Conservation (phyloP, 2,113 vertebrate species). For the Atrichornis clamosus region DNA sequence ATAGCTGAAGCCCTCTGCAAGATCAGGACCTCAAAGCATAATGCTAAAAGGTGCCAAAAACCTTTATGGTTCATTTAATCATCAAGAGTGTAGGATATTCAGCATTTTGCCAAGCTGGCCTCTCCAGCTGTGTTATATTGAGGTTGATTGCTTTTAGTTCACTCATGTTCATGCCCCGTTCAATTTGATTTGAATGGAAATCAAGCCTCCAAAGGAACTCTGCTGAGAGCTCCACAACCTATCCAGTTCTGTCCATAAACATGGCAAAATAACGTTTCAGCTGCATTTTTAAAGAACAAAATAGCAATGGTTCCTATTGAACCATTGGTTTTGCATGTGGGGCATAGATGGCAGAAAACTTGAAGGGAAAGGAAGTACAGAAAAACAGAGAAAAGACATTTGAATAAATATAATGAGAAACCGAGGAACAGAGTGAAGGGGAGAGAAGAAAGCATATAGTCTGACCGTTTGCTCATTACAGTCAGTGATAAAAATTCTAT, state of each 20-base stretch:
- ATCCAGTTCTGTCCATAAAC: background rate
- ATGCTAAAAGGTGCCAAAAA: background rate
- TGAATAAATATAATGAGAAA: background rate
- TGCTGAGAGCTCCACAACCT: background rate
- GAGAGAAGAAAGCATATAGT: background rate
- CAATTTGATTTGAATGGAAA: slow-evolving; percentile 38
- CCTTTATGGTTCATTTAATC: slow-evolving; percentile 39
- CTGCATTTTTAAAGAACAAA: background rate
- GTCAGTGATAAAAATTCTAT: slow-evolving; percentile 24
- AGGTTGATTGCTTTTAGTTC: slow-evolving; percentile 17
- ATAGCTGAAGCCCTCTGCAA: background rate
- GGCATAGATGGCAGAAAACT: background rate
- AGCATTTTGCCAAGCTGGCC: slow-evolving; percentile 32
- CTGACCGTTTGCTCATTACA: slow-evolving; percentile 1
- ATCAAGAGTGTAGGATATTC: background rate
- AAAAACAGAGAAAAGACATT: background rate
- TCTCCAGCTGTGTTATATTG: slow-evolving; percentile 44
- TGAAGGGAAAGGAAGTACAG: background rate
- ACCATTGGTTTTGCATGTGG: background rate
- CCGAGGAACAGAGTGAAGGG: background rate
- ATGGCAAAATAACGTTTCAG: background rate
- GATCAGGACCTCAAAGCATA: background rate
- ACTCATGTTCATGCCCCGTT: background rate
- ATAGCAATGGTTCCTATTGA: background rate
- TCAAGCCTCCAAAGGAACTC: slow-evolving; percentile 11